phyloP scores from a whole-genome alignment of 2,113 vertebrate genomes.

The Aleadryas rufinucha region DNA sequence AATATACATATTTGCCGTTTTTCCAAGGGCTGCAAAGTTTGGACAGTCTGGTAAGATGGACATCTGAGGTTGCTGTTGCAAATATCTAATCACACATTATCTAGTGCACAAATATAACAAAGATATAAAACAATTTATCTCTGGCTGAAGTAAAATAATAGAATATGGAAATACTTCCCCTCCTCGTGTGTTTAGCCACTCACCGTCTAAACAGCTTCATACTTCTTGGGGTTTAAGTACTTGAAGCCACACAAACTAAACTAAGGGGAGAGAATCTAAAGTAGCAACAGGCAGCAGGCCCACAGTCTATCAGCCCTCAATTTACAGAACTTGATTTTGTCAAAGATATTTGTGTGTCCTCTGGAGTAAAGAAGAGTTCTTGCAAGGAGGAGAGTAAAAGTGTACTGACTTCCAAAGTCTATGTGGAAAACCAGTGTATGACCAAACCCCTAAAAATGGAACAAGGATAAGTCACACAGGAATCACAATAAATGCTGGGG shows the following conservation, averaged over 20 bases:
- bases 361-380: neutral
- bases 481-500: neutral
- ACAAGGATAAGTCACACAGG: neutral
- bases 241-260: neutral
- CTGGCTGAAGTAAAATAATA: neutral
- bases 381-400: neutral
- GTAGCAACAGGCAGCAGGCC: neutral
- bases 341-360: neutral
- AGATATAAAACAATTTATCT: neutral
- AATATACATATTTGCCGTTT: neutral
- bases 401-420: neutral
- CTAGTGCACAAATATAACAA: neutral
- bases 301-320: neutral
- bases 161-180: neutral
- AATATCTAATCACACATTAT: neutral
- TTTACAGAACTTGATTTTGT: neutral
- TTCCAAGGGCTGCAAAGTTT: neutral
- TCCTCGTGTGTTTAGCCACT: neutral
- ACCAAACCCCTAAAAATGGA: neutral
- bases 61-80: neutral
- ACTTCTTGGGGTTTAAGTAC: neutral
- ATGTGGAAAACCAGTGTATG: neutral
- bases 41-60: neutral
- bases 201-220: neutral
- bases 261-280: neutral